Conservation (phyloP, 2,797 vertebrate species). For the Kryptopterus vitreolus region DNA sequence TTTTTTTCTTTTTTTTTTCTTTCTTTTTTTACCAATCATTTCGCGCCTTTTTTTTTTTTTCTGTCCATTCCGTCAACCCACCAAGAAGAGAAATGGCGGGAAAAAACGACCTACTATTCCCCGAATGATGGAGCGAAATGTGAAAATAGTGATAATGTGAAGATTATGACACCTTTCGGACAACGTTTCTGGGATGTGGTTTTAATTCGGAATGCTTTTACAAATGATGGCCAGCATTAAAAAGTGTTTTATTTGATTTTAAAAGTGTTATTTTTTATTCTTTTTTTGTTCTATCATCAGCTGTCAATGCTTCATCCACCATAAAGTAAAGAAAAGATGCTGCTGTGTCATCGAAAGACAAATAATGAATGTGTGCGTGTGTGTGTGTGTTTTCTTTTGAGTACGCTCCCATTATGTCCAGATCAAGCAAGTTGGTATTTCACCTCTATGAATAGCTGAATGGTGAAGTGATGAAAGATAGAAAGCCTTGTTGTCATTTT, state of each 20-base stretch:
- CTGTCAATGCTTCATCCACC: slow-evolving; percentile 50
- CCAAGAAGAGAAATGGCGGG: slow-evolving; percentile 47
- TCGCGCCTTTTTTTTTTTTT: too few relatives aligned
- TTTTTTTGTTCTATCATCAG: slow-evolving; percentile 59
- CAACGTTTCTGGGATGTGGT: slow-evolving; percentile 70
- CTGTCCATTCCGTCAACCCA: slow-evolving; percentile 6
- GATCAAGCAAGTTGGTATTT: slow-evolving; percentile 66
- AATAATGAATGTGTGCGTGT: slow-evolving; percentile 63
- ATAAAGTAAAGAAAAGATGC: slow-evolving; percentile 45
- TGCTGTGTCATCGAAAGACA: slow-evolving; percentile 66
- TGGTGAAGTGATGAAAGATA: slow-evolving; percentile 43
- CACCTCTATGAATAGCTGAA: slow-evolving; percentile 59
- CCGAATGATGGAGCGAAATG: slow-evolving; percentile 71
- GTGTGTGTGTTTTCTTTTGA: slow-evolving; percentile 29
- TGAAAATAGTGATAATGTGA: slow-evolving; percentile 72
- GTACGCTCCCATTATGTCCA: slow-evolving; percentile 66
- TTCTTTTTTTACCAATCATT: background rate
- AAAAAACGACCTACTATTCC: slow-evolving; percentile 62
- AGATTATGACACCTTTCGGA: slow-evolving; percentile 78
- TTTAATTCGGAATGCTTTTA: slow-evolving; percentile 72
- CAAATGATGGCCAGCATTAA: slow-evolving; percentile 67
- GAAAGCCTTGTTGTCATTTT: slow-evolving; percentile 49
- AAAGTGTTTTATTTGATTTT: slow-evolving; percentile 63
- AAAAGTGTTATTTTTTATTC: slow-evolving; percentile 51
- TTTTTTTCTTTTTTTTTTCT: background rate